Evolutionary conservation across 2,113 vertebrate species (phyloP), one percentile per base, ranked within the genome.

Genomic region (Heterochromis multidens): DNA sequence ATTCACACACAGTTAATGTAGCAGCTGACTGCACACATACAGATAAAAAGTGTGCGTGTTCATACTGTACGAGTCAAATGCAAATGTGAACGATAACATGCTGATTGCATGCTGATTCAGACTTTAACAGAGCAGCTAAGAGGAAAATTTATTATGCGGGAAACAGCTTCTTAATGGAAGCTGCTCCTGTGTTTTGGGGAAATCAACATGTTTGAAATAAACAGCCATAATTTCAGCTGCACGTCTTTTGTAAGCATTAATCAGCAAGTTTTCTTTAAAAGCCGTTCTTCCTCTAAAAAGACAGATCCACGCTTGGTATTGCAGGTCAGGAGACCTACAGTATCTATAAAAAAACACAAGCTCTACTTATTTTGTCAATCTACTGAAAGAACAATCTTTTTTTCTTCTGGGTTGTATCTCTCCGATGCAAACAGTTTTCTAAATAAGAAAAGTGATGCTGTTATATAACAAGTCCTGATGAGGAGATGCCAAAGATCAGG

Each of bases 401-500:
- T 31, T 82, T 65, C 33, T 10, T 58, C 57, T 40, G 6, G 59
- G 81, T 81, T 79, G 4, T 49, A 31, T 83, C 59, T 62, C n/a
- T 80, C 76, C 7, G 63, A 82, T 6, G 14, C n/a, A 78, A 54
- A 67, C 16, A 17, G 13, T 52, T 80, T 31, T 88, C 62, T 59
- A 79, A 88, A 83, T 37, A 76, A 78, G 56, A 86, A 82, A 40
- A 83, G 49, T 35, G 21, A 19, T 88, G 80, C 60, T 83, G 79
- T 90, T 93, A 90, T 5, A 81, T 79, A 91, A 92, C 72, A 56
- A 72, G 65, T 31, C 33, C 49, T 56, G 70, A 31, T 12, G 54
- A 88, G 52, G 80, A 76, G 10, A 33, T 16, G 85, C 13, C 4
- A 21, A 67, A 86, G 91, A 82, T 84, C 86, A 80, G 1, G 27